phyloP scores from a whole-genome alignment of 2,113 vertebrate species.

The Anolis sagrei region DNA sequence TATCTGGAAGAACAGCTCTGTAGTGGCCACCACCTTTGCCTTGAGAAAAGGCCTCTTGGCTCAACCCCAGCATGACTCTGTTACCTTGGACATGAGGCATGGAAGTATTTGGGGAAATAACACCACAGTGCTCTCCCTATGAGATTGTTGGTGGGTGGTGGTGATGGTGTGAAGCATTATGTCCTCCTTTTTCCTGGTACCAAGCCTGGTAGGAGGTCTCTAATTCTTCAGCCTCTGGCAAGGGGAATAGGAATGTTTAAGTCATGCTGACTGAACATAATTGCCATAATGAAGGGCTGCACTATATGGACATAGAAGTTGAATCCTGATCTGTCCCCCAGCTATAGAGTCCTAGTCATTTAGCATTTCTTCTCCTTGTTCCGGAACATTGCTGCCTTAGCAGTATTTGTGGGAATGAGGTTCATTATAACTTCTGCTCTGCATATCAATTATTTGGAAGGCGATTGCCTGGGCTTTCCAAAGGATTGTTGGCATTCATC shows the following conservation, averaged over 20 bases:
- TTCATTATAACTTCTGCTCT: background rate
- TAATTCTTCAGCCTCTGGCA: background rate
- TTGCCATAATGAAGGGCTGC: background rate
- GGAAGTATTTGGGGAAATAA: background rate
- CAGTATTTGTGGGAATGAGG: slow-evolving; percentile 5
- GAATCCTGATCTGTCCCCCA: background rate
- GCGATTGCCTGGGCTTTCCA: background rate
- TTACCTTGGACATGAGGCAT: background rate
- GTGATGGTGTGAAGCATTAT: background rate
- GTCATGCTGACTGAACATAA: background rate
- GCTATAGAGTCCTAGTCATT: background rate
- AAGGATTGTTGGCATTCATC: background rate
- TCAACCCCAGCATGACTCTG: background rate
- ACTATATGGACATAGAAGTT: background rate
- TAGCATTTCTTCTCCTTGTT: background rate
- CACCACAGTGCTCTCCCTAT: background rate
- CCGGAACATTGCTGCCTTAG: background rate
- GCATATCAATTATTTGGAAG: background rate
- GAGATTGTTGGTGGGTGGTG: background rate
- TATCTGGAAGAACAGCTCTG: background rate
- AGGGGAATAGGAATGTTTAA: background rate
- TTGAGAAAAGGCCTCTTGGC: background rate
- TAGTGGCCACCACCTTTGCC: background rate
- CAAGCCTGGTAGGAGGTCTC: background rate
- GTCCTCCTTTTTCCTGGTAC: background rate